Evolutionary conservation across 2,797 vertebrate species (phyloP).

Genomic region (Vespertilio murinus): DNA sequence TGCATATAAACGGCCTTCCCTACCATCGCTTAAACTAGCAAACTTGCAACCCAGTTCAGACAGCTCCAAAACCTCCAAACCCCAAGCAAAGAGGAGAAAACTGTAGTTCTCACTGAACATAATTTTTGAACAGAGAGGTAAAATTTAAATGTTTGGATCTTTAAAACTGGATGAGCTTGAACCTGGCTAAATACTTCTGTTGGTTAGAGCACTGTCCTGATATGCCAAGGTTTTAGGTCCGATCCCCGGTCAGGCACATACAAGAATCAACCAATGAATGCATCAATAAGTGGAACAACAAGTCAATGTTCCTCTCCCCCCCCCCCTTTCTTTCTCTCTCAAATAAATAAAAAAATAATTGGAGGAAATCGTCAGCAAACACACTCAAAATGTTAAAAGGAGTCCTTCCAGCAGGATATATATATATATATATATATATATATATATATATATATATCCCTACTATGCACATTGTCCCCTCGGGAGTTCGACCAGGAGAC

Average conservation of each 20-base stretch:
- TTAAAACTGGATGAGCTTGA: background rate
- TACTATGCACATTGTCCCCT: too few species aligned
- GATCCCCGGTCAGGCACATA: background rate
- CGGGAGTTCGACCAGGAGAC: too few species aligned
- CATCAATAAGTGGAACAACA: background rate
- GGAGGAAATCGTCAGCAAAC: background rate
- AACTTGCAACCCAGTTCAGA: too few species aligned
- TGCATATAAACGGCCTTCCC: too few species aligned
- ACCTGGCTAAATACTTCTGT: background rate
- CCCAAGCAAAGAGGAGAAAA: too few species aligned
- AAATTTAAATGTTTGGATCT: background rate
- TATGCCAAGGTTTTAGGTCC: background rate
- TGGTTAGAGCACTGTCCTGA: background rate
- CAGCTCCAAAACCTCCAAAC: too few species aligned
- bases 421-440: too few species aligned
- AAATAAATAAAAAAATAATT: background rate
- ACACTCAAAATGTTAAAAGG: background rate
- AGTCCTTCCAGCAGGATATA: background rate
- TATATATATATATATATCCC: too few species aligned
- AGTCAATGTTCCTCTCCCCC: too few species aligned
- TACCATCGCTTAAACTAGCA: too few species aligned
- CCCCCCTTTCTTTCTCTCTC: background rate
- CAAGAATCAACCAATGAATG: background rate
- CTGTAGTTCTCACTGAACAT: background rate
- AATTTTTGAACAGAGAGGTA: background rate